Percentiles rank a stretch among this genome's conserved stretches.
These are phyloP conservation scores for Tetragonula clypearis DNA, from an alignment of 1,140 invertebrate genomes.

Conservation along the genomic window DNA sequence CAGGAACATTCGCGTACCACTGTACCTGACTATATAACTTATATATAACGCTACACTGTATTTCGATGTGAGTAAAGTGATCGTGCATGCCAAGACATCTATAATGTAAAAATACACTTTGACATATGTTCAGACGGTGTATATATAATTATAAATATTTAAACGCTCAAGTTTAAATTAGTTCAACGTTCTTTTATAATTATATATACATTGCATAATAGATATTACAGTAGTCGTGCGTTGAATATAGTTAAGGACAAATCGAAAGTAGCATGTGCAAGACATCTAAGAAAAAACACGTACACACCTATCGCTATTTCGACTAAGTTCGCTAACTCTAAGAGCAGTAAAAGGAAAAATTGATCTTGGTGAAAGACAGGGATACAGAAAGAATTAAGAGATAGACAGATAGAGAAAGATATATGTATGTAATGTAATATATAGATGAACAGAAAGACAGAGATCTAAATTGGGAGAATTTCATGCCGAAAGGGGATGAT, in stretches of 20 bases:
- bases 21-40: not conserved
- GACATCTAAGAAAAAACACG: conserved; percentile 80
- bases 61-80: conserved; percentile 69
- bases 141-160: conserved; percentile 52
- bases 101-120: conserved; percentile 66
- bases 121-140: conserved; percentile 49
- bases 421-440: not conserved
- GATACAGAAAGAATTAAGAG: conserved; percentile 10
- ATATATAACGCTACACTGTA: not conserved
- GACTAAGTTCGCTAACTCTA: conserved; percentile 76
- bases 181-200: conserved; percentile 6
- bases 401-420: conserved; percentile 6
- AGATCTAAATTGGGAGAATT: conserved; percentile 56
- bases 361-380: conserved; percentile 45
- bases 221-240: conserved; percentile 71
- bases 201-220: conserved; percentile 20
- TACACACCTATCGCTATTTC: conserved; percentile 75
- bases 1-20: not conserved
- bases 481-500: conserved; percentile 59
- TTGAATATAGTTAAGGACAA: conserved; percentile 72
- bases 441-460: conserved; percentile 16
- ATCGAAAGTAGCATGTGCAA: conserved; percentile 78
- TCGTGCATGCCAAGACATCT: conserved; percentile 80
- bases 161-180: not conserved
- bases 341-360: conserved; percentile 54